Base-by-base conservation (phyloP, 2,888 invertebrate species). In the Ochlodes sylvanus region DNA sequence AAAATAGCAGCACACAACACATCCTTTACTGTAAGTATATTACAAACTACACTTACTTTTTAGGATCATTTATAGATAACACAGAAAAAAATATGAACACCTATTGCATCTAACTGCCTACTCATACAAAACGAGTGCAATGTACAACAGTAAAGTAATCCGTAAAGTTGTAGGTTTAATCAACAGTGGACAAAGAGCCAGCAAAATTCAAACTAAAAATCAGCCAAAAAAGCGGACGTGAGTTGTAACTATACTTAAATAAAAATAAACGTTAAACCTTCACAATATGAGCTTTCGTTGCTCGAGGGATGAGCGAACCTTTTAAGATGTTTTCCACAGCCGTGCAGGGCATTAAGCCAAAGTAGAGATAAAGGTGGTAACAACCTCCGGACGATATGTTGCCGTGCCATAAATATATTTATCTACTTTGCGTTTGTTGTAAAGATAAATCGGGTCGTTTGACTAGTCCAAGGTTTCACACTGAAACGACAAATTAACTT, bases 261-360 rank as follows among this genome's bases (percentile, higher is more conserved):
- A 63, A 69, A 50, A 65, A n/a, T 68, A 71, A 69, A 64, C 58
- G 69, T 73, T 69, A 72, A 73, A 69, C 65, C 72, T 71, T 72
- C 68, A 76, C 72, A 77, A 75, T 76, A 74, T 78, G 75, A 76
- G 76, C 81, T 80, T 86, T 80, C 79, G 82, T 84, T 76, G 84
- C 84, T 88, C 79, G 80, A 83, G 82, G 86, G 87, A 85, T 87
- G 85, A 82, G 83, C 79, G 77, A 79, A 82, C 78, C 84, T 87
- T 86, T 90, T 90, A 89, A 89, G 90, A 90, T 89, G 87, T 85
- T 86, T 87, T 84, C 86, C 83, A 79, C 83, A 81, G 81, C 82
- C 79, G 79, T 78, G 78, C 81, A 79, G 79, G 77, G 82, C 88
- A 89, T 90, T 89, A 89, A 88, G 83, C 78, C 80, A 77, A 80